Conservation (phyloP, 1,140 invertebrate species). For the Drosophila nigrodunni region DNA sequence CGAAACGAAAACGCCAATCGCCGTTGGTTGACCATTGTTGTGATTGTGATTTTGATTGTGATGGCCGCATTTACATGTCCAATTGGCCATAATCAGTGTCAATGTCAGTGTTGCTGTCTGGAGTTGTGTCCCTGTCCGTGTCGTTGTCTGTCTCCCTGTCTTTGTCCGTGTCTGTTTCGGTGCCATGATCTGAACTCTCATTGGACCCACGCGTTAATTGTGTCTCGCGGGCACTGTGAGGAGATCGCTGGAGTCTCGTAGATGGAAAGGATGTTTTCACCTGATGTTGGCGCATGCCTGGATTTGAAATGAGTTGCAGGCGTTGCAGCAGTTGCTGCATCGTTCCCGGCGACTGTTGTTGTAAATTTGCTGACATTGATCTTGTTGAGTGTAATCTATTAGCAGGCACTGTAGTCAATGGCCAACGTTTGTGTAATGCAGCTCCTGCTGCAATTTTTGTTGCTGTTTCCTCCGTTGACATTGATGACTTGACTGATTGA, state of each 20-base stretch:
- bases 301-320: constrained; percentile 63
- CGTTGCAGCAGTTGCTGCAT: constrained; percentile 38
- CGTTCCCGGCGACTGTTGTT: not conserved
- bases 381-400: constrained; percentile 80
- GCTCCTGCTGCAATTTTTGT: constrained; percentile 34
- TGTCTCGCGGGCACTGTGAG: constrained; percentile 54
- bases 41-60: constrained; percentile 2
- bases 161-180: constrained; percentile 27
- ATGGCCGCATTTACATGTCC: constrained; percentile 52
- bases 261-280: constrained; percentile 60
- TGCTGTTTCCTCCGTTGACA: constrained; percentile 61
- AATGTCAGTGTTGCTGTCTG: constrained; percentile 46
- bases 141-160: no score
- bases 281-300: constrained; percentile 62
- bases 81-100: constrained; percentile 62
- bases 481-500: constrained; percentile 82
- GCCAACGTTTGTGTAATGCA: constrained; percentile 11
- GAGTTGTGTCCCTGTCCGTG: no score
- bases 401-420: constrained; percentile 37
- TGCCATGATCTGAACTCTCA: constrained; percentile 40
- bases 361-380: constrained; percentile 76
- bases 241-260: constrained; percentile 40
- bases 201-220: constrained; percentile 66
- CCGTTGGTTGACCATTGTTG: constrained; percentile 24
- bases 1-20: constrained; percentile 13